Evolutionary conservation across 2,888 invertebrate genomes (phyloP), one percentile per base, ranked within the genome.

Genomic region (Eremobia ochroleuca): DNA sequence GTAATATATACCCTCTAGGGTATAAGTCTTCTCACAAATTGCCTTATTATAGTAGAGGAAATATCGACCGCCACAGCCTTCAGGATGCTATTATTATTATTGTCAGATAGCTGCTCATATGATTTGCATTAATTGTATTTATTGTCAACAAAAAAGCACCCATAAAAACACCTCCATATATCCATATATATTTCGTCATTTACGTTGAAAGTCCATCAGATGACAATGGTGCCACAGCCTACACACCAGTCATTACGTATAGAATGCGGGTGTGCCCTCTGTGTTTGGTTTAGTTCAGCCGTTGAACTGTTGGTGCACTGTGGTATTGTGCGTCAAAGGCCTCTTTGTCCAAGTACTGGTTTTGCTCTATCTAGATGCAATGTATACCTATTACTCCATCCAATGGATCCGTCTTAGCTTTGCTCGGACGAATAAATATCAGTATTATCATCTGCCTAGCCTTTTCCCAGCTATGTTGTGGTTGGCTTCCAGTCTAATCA

Each of bases 181-280:
- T n/a, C n/a, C n/a, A n/a, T n/a, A n/a, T n/a, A 1, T 8, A 46
- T 21, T 62, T 64, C 15, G 5, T 21, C 28, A 64, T 6, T 40
- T 34, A 58, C 28, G 13, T 40, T 79, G 21, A 62, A 59, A 58
- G 8, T 18, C n/a, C 15, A 37, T 43, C 21, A 13, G 25, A 59
- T 34, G 31, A 46, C 69, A 79, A 61, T 66, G 15, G 43, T n/a
- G 40, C 25, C 18, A 37, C 46, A 82, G 37, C 18, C n/a, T 40
- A 62, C 49, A 55, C 31, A 49, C 25, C 25, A 68, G 25, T 66
- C 15, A 59, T 43, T 62, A 25, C 31, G 62, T 52, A 82, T 55
- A 43, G 71, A 55, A 85, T 85, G 79, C 83, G 83, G 86, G 86
- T 49, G 52, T 49, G 25, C 65, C 55, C 37, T 34, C 9, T 34